Evolutionary conservation across 2,888 invertebrate genomes (phyloP).

Genomic region (Nectonema munidae): DNA sequence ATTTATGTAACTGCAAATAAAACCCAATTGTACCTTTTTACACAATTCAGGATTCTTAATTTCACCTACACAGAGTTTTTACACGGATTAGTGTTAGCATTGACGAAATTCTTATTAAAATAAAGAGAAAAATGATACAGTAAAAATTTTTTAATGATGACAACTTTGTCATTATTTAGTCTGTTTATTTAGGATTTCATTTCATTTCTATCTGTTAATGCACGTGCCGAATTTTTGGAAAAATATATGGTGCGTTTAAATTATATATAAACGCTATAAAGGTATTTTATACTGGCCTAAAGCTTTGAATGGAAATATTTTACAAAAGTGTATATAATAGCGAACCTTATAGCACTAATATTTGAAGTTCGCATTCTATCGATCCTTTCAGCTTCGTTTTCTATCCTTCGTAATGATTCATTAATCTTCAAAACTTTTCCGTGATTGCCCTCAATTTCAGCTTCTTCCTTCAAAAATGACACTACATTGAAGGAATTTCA

Average conservation of each 20-base stretch:
- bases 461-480: conserved; percentile 21
- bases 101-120: not conserved
- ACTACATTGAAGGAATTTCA: not conserved
- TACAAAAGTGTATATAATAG: too few species aligned
- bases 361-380: conserved; percentile 61
- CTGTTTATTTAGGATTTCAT: too few species aligned
- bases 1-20: conserved; percentile 40
- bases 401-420: conserved; percentile 49
- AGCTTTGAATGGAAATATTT: too few species aligned
- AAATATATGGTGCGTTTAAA: not conserved
- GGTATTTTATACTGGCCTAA: too few species aligned
- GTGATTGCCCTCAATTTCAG: conserved; percentile 24
- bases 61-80: too few species aligned
- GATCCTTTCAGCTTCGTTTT: conserved; percentile 53
- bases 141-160: too few species aligned
- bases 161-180: too few species aligned
- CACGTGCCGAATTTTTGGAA: conserved; percentile 15
- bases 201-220: too few species aligned
- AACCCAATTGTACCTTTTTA: conserved; percentile 17
- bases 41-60: too few species aligned
- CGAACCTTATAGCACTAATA: conserved; percentile 46
- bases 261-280: not conserved
- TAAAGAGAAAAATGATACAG: conserved; percentile 7
- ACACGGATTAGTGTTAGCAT: too few species aligned
- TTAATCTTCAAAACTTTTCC: conserved; percentile 30